phyloP scores from a whole-genome alignment of 2,113 vertebrate genomes.

The Neogobius melanostomus region DNA sequence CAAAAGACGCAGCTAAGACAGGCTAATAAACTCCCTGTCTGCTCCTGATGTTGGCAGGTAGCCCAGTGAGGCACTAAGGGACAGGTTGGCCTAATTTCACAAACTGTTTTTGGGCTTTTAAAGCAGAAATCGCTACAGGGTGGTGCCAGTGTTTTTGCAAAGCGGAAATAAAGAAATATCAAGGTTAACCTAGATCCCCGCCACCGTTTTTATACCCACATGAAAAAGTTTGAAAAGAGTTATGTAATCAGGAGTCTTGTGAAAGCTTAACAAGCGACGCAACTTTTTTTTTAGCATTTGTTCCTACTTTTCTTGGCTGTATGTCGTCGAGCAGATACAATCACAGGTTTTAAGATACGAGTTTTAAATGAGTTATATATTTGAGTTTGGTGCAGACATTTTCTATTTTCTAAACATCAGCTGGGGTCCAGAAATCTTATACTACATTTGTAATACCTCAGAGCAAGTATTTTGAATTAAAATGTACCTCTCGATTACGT shows the following conservation, averaged over 20 bases:
- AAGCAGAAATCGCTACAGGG: neutral
- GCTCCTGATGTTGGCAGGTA: neutral
- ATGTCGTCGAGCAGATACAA: neutral
- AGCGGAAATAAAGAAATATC: neutral
- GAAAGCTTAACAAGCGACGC: neutral
- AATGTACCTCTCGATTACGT: too few relatives aligned
- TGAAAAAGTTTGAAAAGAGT: neutral
- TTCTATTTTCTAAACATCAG: too few relatives aligned
- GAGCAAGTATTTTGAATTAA: too few relatives aligned
- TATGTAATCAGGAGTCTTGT: neutral
- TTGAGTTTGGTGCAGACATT: neutral
- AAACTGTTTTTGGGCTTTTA: neutral
- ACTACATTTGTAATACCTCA: too few relatives aligned
- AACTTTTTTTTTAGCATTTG: neutral
- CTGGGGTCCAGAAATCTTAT: too few relatives aligned
- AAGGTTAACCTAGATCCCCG: neutral
- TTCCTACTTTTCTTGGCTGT: neutral
- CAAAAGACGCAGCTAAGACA: neutral
- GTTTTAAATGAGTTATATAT: neutral
- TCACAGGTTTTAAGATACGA: neutral
- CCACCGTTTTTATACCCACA: neutral
- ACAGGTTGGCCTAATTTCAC: conserved; percentile 8
- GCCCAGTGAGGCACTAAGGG: neutral
- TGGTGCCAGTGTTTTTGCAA: neutral
- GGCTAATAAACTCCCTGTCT: neutral